Evolutionary conservation across 2,113 vertebrate species (phyloP), one percentile per base, ranked within the genome.

Genomic region (Bubalus kerabau): DNA sequence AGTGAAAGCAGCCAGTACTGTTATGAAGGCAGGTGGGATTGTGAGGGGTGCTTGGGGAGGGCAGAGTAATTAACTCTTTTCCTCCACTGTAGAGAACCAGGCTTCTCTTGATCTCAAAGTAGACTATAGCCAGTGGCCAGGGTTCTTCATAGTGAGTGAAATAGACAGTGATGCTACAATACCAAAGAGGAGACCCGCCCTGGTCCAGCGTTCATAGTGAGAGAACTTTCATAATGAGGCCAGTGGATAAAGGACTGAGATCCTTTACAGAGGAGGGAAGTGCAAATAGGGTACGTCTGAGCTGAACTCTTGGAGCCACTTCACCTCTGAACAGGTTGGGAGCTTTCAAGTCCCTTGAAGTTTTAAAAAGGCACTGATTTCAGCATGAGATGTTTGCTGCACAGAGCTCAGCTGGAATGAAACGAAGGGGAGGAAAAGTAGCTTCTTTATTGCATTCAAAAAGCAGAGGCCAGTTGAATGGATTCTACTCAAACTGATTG

Each of bases 271-370:
- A 59, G 24, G 87, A 98, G 92, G 85, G 83, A 97, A 97, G 97
- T 97, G 96, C 94, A 96, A 98, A 95, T 76, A 94, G 95, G 96
- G 97, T 94, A 80, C 93, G 26, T 97, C 81, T 97, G 93, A 98
- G 97, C 80, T 98, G 97, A 98, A 97, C 97, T 98, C 97, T 98
- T 74, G 0, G 6, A 98, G 95, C 95, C 95, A 97, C 97, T 98
- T 99, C 98, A 98, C 98, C 97, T 98, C 98, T 98, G 98, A 98
- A 97, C 96, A 98, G 90, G 91, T 98, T 98, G 92, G 95, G 98
- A 98, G 98, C 97, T 98, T 96, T 96, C 98, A 96, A 96, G 78
- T 89, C 98, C 98, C 98, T 99, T 98, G 98, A 99, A 98, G 98
- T 98, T 98, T 97, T 97, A 96, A 98, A 97, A 98, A 97, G 98